phyloP scores from a whole-genome alignment of 2,888 invertebrate genomes.

The Lysandra coridon region DNA sequence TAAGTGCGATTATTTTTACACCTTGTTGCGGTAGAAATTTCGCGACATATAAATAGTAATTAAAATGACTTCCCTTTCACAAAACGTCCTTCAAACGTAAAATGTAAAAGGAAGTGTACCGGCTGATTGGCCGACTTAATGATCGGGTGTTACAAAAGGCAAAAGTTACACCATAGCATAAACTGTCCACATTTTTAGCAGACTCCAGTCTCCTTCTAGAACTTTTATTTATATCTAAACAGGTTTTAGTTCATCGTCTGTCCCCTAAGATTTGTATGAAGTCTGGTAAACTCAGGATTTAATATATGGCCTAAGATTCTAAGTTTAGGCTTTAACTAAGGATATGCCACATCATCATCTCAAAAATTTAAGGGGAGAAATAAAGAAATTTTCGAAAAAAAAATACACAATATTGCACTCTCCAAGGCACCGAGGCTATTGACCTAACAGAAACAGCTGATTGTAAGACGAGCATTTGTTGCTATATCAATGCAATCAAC shows the following conservation, averaged over 20 bases:
- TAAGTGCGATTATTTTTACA: neutral
- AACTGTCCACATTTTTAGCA: neutral
- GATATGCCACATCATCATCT: no score
- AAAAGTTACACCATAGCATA: conserved; percentile 16
- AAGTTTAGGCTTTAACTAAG: no score
- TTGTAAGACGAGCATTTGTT: neutral
- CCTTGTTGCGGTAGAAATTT: neutral
- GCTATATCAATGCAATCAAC: neutral
- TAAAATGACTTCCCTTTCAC: conserved; percentile 10
- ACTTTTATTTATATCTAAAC: neutral
- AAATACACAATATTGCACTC: neutral
- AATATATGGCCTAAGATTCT: no score
- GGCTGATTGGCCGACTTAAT: conserved; percentile 7
- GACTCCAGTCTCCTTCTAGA: neutral
- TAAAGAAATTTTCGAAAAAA: no score
- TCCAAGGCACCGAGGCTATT: neutral
- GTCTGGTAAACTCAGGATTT: no score
- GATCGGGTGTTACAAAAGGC: conserved; percentile 14
- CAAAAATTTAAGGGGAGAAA: no score
- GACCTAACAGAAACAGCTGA: neutral
- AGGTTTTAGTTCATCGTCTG: neutral
- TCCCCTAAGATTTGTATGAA: no score
- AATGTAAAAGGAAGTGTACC: conserved; percentile 24
- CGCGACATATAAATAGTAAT: neutral
- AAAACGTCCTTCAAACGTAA: conserved; percentile 15